Conservation (phyloP, 1,140 invertebrate species). For the Zaprionus gabonicus region DNA sequence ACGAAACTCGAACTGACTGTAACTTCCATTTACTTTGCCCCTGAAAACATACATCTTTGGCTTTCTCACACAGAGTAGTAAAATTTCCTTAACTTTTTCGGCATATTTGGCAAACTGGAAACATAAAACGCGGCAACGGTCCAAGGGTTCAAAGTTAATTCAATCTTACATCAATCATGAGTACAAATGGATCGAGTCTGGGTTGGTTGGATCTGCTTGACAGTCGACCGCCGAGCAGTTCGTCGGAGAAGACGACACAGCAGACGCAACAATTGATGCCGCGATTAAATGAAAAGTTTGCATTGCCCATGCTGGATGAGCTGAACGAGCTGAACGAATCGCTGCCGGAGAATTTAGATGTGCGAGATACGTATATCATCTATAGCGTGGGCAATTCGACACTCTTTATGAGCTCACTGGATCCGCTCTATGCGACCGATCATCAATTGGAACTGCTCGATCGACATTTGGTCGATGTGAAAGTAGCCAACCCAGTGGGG, state of each 20-base stretch:
- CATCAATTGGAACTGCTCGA: slow-evolving; percentile 43
- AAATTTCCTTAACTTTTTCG: not conserved
- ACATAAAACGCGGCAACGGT: not conserved
- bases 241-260: not conserved
- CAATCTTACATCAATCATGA: slow-evolving; percentile 18
- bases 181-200: slow-evolving; percentile 29
- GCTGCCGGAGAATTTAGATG: not conserved
- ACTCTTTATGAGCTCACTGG: slow-evolving; percentile 41
- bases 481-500: not conserved
- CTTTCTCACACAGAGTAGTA: not conserved
- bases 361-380: slow-evolving; percentile 52
- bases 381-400: slow-evolving; percentile 60
- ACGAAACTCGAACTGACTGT: not conserved
- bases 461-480: slow-evolving; percentile 37
- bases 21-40: not conserved
- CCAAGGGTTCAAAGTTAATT: not conserved
- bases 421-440: slow-evolving; percentile 18
- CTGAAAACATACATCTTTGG: not conserved
- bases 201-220: slow-evolving; percentile 37
- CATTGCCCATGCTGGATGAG: slow-evolving; percentile 13
- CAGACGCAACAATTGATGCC: not conserved
- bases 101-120: slow-evolving; percentile 14
- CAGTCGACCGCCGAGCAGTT: slow-evolving; percentile 18
- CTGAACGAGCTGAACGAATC: slow-evolving; percentile 4
- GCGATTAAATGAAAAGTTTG: not conserved